Evolutionary conservation across 2,797 vertebrate genomes (phyloP).

Genomic region (Muscicapa comitata): DNA sequence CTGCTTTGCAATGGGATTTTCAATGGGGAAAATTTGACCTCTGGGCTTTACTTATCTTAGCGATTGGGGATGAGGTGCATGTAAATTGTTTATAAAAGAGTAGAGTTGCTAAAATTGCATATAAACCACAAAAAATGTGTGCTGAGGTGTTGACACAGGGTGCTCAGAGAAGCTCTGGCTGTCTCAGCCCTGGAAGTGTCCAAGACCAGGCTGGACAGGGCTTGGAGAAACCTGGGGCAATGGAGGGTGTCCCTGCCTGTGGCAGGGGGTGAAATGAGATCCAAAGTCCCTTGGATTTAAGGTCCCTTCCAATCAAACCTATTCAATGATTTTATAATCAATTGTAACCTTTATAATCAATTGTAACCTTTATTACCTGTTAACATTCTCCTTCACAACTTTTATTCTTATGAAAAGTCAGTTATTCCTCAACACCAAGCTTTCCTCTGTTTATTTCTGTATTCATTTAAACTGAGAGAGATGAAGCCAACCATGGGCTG

Average conservation of each 20-base stretch:
- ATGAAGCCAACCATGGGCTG: not conserved
- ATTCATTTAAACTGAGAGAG: not conserved
- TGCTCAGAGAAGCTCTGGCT: not conserved
- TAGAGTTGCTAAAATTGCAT: not conserved
- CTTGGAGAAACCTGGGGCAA: fast-evolving
- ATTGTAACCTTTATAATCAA: not conserved
- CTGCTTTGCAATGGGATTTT: not conserved
- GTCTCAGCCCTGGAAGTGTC: fast-evolving
- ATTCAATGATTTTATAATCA: not conserved
- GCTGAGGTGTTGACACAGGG: fast-evolving
- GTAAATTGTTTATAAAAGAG: not conserved
- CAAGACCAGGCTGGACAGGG: not conserved
- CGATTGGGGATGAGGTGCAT: not conserved
- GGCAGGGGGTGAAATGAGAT: fast-evolving
- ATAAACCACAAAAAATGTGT: not conserved
- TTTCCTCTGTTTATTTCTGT: not conserved
- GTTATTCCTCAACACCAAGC: not conserved
- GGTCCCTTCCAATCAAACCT: not conserved
- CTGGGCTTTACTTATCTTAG: not conserved
- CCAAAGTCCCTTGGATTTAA: not conserved
- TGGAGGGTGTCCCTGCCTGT: too few relatives aligned
- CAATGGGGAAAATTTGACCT: not conserved
- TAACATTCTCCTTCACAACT: not conserved
- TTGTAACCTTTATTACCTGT: not conserved
- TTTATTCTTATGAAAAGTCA: not conserved